Percentiles rank a stretch among this genome's conserved stretches.
phyloP scores from a whole-genome alignment of 2,797 vertebrate species.

The Phoebastria nigripes region DNA sequence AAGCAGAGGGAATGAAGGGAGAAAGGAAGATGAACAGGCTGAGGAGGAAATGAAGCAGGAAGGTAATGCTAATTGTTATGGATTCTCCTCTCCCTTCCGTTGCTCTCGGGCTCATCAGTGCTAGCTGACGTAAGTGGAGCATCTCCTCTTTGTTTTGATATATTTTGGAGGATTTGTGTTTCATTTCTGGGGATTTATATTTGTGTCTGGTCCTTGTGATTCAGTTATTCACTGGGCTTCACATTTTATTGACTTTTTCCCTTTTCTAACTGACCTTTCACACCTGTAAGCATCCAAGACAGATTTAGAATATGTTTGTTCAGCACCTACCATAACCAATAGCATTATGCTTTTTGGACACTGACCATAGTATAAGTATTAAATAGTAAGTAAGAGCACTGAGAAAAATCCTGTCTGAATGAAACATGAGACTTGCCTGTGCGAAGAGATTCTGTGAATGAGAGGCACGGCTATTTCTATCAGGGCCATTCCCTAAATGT shows the following conservation, averaged over 20 bases:
- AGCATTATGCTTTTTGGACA: neutral
- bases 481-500: neutral
- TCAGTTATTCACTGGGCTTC: neutral
- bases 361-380: slow-evolving; percentile 12
- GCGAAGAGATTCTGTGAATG: neutral
- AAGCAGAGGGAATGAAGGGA: neutral
- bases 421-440: neutral
- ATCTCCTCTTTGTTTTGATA: neutral
- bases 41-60: neutral
- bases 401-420: slow-evolving; percentile 12
- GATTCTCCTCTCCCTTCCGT: neutral
- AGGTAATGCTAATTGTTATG: neutral
- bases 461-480: neutral
- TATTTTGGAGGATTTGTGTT: neutral
- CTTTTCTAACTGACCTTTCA: slow-evolving; percentile 18
- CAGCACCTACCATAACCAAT: neutral
- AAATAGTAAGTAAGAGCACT: neutral
- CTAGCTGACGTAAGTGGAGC: neutral
- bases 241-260: neutral
- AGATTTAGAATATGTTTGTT: slow-evolving; percentile 4
- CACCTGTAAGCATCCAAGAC: neutral
- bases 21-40: neutral
- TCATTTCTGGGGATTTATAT: neutral
- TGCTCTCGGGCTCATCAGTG: neutral
- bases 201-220: neutral